Evolutionary conservation across 2,888 invertebrate species (phyloP).

Genomic region (Pseudoips prasinana): DNA sequence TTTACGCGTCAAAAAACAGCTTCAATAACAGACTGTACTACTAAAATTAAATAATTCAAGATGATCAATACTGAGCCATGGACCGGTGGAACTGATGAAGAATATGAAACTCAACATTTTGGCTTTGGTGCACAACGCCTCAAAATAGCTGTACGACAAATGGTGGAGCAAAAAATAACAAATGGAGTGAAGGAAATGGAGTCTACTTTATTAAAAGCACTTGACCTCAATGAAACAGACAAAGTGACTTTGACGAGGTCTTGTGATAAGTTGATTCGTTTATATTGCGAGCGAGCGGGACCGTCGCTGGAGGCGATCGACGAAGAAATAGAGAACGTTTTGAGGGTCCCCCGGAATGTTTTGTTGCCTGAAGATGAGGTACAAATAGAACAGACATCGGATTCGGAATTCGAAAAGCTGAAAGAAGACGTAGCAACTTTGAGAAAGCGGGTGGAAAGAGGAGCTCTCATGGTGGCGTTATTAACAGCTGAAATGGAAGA

Average conservation of each 20-base stretch:
- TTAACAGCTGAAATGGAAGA: constrained; percentile 65
- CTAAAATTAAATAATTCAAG: constrained; percentile 6
- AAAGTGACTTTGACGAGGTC: constrained; percentile 57
- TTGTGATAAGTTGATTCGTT: constrained; percentile 61
- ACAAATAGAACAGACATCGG: constrained; percentile 56
- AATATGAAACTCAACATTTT: constrained; percentile 75
- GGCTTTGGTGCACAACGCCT: constrained; percentile 72
- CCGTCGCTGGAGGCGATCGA: constrained; percentile 60
- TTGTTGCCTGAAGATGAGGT: constrained; percentile 66
- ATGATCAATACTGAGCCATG: constrained; percentile 64
- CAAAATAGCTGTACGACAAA: constrained; percentile 68
- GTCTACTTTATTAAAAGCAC: constrained; percentile 53
- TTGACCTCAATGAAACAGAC: constrained; percentile 66
- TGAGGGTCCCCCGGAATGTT: constrained; percentile 64
- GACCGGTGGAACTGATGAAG: constrained; percentile 70
- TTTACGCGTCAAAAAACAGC: too few species aligned
- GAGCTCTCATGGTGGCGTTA: constrained; percentile 65
- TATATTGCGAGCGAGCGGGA: constrained; percentile 65
- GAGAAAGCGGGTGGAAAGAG: constrained; percentile 59
- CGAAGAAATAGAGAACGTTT: constrained; percentile 59
- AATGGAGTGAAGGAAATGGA: constrained; percentile 67
- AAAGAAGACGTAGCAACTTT: constrained; percentile 59
- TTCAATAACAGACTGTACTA: too few species aligned
- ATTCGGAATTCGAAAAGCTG: constrained; percentile 58
- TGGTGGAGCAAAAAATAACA: constrained; percentile 71